Conservation (phyloP, 92 coral and sea anemone species). For the Hydrozoanthus gracilis region DNA sequence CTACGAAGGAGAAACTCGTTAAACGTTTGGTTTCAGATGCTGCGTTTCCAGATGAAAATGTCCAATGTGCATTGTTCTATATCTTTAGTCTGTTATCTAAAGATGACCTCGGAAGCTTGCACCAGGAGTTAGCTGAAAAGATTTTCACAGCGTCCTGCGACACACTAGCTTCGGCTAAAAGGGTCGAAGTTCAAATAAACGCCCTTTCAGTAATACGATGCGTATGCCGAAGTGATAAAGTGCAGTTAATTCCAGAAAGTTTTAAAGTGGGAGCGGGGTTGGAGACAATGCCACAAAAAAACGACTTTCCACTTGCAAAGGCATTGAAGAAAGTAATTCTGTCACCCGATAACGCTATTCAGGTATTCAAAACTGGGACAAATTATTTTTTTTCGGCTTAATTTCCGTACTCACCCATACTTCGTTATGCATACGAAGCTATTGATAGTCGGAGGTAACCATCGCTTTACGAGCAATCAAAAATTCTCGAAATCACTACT, state of each 20-base stretch:
- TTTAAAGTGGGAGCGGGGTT: not conserved
- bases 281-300: conserved; percentile 37
- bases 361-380: conserved; percentile 28
- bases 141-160: conserved; percentile 77
- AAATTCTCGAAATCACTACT: no score
- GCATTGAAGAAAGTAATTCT: conserved; percentile 86
- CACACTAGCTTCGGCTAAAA: conserved; percentile 63
- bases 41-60: conserved; percentile 78
- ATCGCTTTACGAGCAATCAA: no score
- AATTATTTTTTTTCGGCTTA: no score
- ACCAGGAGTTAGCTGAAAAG: conserved; percentile 44
- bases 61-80: conserved; percentile 72
- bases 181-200: conserved; percentile 64
- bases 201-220: conserved; percentile 76
- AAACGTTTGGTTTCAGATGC: conserved; percentile 61
- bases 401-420: no score
- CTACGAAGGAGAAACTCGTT: conserved; percentile 52
- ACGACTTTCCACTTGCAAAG: conserved; percentile 47
- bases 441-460: no score
- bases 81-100: conserved; percentile 69
- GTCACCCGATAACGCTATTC: conserved; percentile 68
- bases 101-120: conserved; percentile 50
- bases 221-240: conserved; percentile 8
- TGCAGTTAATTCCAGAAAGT: conserved; percentile 14
- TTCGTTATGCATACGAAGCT: no score